Base-by-base conservation (phyloP, 1,140 invertebrate species). In the Andricus grossulariae region DNA sequence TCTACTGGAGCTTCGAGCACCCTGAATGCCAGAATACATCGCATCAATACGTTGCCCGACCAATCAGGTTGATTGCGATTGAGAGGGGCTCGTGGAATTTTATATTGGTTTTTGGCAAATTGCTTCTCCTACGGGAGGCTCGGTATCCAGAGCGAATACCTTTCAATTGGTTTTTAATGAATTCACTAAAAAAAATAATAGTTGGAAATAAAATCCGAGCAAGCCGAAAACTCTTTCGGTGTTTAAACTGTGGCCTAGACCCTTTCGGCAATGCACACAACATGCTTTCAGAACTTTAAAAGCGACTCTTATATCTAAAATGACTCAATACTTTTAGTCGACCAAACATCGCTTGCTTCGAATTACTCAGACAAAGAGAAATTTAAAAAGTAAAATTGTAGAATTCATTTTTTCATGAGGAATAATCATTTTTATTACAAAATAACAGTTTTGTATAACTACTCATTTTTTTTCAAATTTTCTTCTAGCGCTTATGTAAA, bases 341-440 rank as follows among this genome's bases (percentile, higher is more conserved):
- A 80, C 83, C 85, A 89, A 90, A 90, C 82, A 90, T 83, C 76
- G 79, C 21, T 77, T 84, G 85, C 81, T 79, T 87, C 88, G 80
- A 77, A 66, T 87, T 88, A 86, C 86, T 79, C 18, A 82, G 80
- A 79, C 13, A 7, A 51, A 21, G 25, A 25, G 4, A 57, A 32
- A n/a, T n/a, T n/a, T n/a, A 21, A 21, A 25, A 21, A 55, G 1
- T 52, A n/a, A n/a, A n/a, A n/a, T 52, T 54, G 6, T n/a, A 54
- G 6, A 32, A 32, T 32, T 32, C 5, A 32, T 32, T 32, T 32
- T 3, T 32, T 32, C 25, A 32, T 32, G 2, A 32, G 25, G 4
- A 32, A 32, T 32, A 32, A 32, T 32, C 4, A 32, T 32, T 3
- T 5, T 32, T 3, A 32, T 0, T 32, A 32, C 3, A 32, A 32